phyloP scores from a whole-genome alignment of 2,113 vertebrate species.

The Rhineura floridana region DNA sequence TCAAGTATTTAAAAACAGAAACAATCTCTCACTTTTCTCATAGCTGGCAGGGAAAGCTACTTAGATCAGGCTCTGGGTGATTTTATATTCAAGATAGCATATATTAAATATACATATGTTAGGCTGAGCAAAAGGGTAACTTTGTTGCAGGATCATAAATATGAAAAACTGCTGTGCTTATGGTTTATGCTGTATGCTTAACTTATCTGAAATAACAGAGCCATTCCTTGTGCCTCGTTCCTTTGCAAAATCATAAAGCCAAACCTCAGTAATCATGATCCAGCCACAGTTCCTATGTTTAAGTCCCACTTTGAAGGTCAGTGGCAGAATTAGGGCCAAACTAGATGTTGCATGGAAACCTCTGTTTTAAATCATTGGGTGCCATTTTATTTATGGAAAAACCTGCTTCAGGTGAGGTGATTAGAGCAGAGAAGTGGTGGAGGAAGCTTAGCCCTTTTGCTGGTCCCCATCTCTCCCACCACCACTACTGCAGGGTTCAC shows the following conservation, averaged over 20 bases:
- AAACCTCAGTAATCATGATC: not conserved
- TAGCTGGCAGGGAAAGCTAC: not conserved
- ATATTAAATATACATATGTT: not conserved
- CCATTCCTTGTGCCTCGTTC: not conserved
- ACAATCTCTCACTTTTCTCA: not conserved
- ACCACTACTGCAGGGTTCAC: no score
- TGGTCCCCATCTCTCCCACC: no score
- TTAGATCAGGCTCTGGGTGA: not conserved
- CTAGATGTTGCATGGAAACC: not conserved
- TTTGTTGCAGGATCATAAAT: not conserved
- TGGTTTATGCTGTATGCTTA: not conserved
- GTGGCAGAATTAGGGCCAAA: not conserved
- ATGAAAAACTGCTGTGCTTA: constrained; percentile 17
- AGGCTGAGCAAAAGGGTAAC: not conserved
- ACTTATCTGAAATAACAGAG: not conserved
- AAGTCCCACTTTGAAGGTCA: not conserved
- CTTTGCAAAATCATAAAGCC: not conserved
- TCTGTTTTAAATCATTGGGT: not conserved
- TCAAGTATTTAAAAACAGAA: not conserved
- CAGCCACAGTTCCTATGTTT: not conserved
- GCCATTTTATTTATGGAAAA: not conserved
- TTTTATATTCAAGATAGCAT: not conserved
- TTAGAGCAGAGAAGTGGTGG: not conserved
- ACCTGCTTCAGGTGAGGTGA: not conserved
- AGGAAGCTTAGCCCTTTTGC: no score